These are phyloP conservation scores for Epizoanthus scotinus DNA, from an alignment of 92 coral and sea anemone genomes.

Conservation along the genomic window DNA sequence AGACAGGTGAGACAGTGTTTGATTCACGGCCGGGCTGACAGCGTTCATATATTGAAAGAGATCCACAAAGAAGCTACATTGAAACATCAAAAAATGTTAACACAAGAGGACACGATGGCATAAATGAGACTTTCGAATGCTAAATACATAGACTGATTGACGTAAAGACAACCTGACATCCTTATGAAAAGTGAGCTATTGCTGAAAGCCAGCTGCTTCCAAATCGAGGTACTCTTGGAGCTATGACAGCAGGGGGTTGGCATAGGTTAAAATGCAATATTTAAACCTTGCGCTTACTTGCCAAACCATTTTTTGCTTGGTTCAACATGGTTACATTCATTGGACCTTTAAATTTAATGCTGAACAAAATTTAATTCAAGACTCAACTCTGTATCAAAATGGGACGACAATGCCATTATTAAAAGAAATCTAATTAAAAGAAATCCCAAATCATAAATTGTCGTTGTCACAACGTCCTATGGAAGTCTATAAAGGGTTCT, in stretches of 20 bases:
- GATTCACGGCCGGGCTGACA: constrained; percentile 32
- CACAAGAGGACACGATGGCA: constrained; percentile 65
- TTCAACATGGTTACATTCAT: not conserved
- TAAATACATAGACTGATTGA: constrained; percentile 86
- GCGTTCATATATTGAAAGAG: constrained; percentile 46
- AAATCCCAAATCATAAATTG: not conserved
- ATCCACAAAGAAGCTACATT: constrained; percentile 65
- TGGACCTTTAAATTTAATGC: not conserved
- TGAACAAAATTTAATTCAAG: not conserved
- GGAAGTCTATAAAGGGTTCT: constrained; percentile 11
- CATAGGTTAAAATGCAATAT: constrained; percentile 33
- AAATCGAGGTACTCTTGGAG: constrained; percentile 44
- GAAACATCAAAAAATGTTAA: constrained; percentile 68
- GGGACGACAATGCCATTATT: not conserved
- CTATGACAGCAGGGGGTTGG: constrained; percentile 25
- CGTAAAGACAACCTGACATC: constrained; percentile 68
- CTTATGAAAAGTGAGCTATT: constrained; percentile 74
- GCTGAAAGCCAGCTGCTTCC: constrained; percentile 35
- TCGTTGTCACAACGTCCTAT: not conserved
- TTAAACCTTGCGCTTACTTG: constrained; percentile 10
- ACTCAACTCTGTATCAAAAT: not conserved
- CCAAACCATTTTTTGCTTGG: not conserved
- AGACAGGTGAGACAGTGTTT: constrained; percentile 30
- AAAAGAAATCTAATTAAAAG: constrained; percentile 10
- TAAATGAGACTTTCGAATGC: constrained; percentile 80